A percentile compares a stretch with the other conserved stretches of the same genome.
These are phyloP conservation scores for Rhinogobius similis DNA, from an alignment of 2,113 vertebrate species.

Conservation along the genomic window DNA sequence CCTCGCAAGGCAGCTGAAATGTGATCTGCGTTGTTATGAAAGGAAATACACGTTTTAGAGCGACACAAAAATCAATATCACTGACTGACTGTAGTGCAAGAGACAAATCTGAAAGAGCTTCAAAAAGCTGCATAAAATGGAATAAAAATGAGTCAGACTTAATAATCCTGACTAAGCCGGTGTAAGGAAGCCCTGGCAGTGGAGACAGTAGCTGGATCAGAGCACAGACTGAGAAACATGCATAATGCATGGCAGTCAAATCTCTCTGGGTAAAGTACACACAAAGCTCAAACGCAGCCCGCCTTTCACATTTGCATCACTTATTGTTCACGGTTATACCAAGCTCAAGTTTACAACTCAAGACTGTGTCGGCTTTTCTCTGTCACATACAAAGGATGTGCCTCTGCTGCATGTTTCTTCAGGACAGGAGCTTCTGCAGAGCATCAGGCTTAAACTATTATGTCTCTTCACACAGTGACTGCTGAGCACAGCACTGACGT, in stretches of 20 bases:
- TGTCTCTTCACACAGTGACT: slow-evolving; percentile 54
- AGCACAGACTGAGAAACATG: slow-evolving; percentile 69
- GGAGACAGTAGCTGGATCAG: slow-evolving; percentile 74
- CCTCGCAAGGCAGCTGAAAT: slow-evolving; percentile 56
- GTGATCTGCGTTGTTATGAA: slow-evolving; percentile 54
- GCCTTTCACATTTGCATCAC: slow-evolving; percentile 46
- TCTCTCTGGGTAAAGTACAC: slow-evolving; percentile 43
- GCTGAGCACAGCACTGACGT: slow-evolving; percentile 54
- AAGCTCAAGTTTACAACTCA: slow-evolving; percentile 29
- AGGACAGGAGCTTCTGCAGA: slow-evolving; percentile 56
- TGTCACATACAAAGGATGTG: slow-evolving; percentile 33
- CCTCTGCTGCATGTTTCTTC: slow-evolving; percentile 27
- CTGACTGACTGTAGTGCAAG: slow-evolving; percentile 65
- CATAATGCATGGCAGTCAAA: slow-evolving; percentile 76
- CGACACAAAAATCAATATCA: slow-evolving; percentile 68
- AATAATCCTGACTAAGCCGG: slow-evolving; percentile 78
- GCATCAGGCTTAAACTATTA: slow-evolving; percentile 67
- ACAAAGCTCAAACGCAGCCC: slow-evolving; percentile 31
- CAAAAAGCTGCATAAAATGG: slow-evolving; percentile 70
- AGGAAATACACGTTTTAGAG: slow-evolving; percentile 67
- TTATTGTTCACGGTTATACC: slow-evolving; percentile 56
- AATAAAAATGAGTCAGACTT: slow-evolving; percentile 78
- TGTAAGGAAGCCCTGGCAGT: slow-evolving; percentile 72
- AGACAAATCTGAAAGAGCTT: slow-evolving; percentile 66
- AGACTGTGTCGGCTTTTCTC: slow-evolving; percentile 10